Base-by-base conservation (phyloP, 2,113 vertebrate genomes). In the Odobenus rosmarus region DNA sequence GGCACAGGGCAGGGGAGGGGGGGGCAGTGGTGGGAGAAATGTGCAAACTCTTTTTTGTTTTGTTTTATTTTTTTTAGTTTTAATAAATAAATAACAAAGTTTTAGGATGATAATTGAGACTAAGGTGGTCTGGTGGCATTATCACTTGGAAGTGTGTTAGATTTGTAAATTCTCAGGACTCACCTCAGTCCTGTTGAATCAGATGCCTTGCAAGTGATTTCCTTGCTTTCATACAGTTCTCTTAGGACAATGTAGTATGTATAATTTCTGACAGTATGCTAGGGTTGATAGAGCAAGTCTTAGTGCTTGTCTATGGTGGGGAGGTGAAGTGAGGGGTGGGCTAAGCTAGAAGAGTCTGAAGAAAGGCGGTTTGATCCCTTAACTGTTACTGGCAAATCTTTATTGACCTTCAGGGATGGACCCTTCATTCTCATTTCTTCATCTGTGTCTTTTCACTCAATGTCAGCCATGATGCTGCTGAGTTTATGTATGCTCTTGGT, bases 101-200 rank as follows among this genome's bases (percentile, higher is more conserved):
- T 91, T 90, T 82, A 89, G 53, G 51, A 55, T 88, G 87, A 15
- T 94, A 77, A 90, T 51, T 94, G 74, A 82, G 92, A 94, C 31
- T 87, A 67, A 28, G n/a, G 9, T 57, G 36, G 24, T 92, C 13
- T 85, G 39, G 28, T 89, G 31, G 87, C 19, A 76, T 23, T 69
- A 49, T 82, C 4, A 24, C 19, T 26, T 46, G 31, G 33, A 42
- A 90, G 9, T 39, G 42, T 88, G 31, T 90, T 85, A 86, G 74
- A 57, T 64, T 93, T 94, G 14, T 51, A 85, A 1, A 67, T 80
- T 96, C 24, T 80, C 6, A 26, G 91, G 28, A n/a, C 49, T 31
- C 0, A 24, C 24, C 28, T 49, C 53, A 71, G 23, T 69, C 49
- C 26, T 88, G 13, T 21, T 72, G 88, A 87, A 69, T 69, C 49